Percentiles rank a stretch among this genome's conserved stretches.
Evolutionary conservation across 2,797 vertebrate species (phyloP).

Genomic region (Adelosebastes latens): DNA sequence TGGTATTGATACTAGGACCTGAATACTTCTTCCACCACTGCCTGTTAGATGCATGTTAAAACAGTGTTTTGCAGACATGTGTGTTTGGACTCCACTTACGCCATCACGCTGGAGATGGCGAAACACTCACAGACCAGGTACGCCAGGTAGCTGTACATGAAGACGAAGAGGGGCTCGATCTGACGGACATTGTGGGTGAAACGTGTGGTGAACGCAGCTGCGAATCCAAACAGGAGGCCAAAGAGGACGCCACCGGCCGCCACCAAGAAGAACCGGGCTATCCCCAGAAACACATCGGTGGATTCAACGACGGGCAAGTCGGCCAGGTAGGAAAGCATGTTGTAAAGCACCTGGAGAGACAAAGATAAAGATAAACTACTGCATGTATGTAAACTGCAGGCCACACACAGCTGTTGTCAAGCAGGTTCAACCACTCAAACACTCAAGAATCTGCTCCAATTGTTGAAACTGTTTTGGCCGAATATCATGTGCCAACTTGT

Average conservation of each 20-base stretch:
- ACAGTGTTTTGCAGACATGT: background rate
- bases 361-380: background rate
- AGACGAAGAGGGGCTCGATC: constrained; percentile 96
- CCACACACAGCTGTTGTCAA: background rate
- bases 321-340: constrained; percentile 90
- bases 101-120: constrained; percentile 92
- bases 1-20: too few relatives aligned
- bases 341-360: constrained; percentile 87
- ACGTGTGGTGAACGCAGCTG: constrained; percentile 93
- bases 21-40: background rate
- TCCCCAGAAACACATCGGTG: constrained; percentile 87
- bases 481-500: background rate
- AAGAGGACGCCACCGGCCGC: constrained; percentile 90
- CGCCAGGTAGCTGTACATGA: constrained; percentile 95
- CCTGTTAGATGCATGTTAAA: background rate
- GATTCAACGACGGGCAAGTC: constrained; percentile 86
- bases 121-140: constrained; percentile 94
- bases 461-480: background rate
- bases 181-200: constrained; percentile 92
- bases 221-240: constrained; percentile 91
- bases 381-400: background rate
- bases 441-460: background rate
- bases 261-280: constrained; percentile 90
- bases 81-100: constrained; percentile 83
- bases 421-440: constrained; percentile 6